Conservation (phyloP, 2,888 invertebrate species). For the Chydorus sphaericus region DNA sequence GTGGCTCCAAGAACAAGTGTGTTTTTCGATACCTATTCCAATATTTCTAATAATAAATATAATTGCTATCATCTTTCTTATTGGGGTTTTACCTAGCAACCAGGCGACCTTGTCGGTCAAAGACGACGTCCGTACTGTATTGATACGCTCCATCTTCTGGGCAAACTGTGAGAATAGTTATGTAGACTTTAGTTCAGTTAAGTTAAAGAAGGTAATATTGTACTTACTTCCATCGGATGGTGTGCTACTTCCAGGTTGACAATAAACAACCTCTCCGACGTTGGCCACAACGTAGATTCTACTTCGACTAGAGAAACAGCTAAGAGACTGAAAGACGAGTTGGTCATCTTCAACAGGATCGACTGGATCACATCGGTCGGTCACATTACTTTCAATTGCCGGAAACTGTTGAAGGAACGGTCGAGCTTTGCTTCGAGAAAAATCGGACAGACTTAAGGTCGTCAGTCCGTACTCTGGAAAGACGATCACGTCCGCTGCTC, state of each 20-base stretch:
- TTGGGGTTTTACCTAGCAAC: slow-evolving; percentile 43
- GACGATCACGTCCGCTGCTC: slow-evolving; percentile 59
- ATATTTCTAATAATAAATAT: too few species aligned
- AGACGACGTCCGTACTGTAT: slow-evolving; percentile 66
- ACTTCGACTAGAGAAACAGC: slow-evolving; percentile 41
- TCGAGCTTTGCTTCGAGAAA: slow-evolving; percentile 17
- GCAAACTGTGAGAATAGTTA: slow-evolving; percentile 33
- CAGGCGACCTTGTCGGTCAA: slow-evolving; percentile 53
- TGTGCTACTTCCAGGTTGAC: slow-evolving; percentile 24
- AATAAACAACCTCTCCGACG: slow-evolving; percentile 45
- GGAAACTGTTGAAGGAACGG: slow-evolving; percentile 20
- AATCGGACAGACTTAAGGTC: slow-evolving; percentile 25
- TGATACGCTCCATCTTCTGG: slow-evolving; percentile 34
- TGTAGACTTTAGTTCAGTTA: not conserved
- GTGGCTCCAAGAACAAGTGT: slow-evolving; percentile 33
- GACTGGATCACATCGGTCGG: too few species aligned
- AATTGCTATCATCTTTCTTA: too few species aligned
- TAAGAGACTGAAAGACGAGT: slow-evolving; percentile 20
- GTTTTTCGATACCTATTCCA: slow-evolving; percentile 37
- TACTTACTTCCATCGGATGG: not conserved
- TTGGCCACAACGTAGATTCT: slow-evolving; percentile 55
- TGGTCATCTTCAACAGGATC: not conserved
- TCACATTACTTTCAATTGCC: not conserved
- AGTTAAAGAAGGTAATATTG: too few species aligned
- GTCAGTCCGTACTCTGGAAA: slow-evolving; percentile 52